These are phyloP conservation scores for Lepidocyrtoides sp. DNA, from an alignment of 2,888 invertebrate species.

Conservation along the genomic window DNA sequence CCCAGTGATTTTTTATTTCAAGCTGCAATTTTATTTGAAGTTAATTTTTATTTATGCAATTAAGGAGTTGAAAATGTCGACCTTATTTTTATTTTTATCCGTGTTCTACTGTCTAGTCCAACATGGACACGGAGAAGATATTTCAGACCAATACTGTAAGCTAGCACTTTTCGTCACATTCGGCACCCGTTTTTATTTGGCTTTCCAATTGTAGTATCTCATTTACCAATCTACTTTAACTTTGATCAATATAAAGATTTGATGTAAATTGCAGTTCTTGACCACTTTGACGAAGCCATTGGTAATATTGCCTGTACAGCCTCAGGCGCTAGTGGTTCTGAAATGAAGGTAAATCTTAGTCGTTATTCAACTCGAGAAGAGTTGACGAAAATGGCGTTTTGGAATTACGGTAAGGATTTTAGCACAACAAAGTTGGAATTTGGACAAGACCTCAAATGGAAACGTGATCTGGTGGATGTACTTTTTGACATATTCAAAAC, in stretches of 20 bases:
- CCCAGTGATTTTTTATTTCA: too few species aligned
- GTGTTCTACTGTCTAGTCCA: background rate
- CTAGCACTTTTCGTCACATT: too few species aligned
- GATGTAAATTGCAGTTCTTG: conserved; percentile 22
- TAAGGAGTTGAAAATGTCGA: background rate
- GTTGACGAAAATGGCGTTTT: conserved; percentile 57
- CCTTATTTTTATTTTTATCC: background rate
- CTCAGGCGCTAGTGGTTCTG: background rate
- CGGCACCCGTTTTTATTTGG: too few species aligned
- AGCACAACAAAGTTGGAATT: conserved; percentile 17
- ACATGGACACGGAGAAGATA: background rate
- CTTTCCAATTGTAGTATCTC: too few species aligned
- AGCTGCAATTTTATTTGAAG: too few species aligned
- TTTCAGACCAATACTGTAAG: conserved; percentile 47
- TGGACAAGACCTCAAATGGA: conserved; percentile 61
- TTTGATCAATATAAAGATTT: background rate
- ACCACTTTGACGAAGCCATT: conserved; percentile 28
- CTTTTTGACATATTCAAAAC: conserved; percentile 44
- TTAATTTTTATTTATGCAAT: too few species aligned
- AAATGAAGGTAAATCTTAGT: conserved; percentile 55
- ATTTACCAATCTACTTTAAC: too few species aligned
- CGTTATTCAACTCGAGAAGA: conserved; percentile 58
- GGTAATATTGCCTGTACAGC: conserved; percentile 29
- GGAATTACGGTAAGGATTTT: conserved; percentile 49
- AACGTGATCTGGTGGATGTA: conserved; percentile 48